Evolutionary conservation across 2,113 vertebrate genomes (phyloP), one percentile per base, ranked within the genome.

Genomic region (Rana temporaria): DNA sequence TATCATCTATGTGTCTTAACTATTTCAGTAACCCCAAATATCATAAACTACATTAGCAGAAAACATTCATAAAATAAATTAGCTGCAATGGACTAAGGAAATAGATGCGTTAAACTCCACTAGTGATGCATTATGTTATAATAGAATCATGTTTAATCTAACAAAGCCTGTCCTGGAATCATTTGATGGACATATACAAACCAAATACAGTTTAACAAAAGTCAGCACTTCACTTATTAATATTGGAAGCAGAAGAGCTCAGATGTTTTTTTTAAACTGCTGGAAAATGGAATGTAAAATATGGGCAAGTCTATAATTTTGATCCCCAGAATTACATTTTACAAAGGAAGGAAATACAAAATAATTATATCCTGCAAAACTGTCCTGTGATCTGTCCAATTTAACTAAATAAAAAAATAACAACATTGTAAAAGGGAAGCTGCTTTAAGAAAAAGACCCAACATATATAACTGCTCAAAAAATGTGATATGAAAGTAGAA

Each of bases 111-210:
- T 69, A 70, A 59, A 59, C 30, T 18, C 59, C 20, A 38, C 38
- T 70, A 80, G 48, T 70, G 66, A 59, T 34, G 78, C 55, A 80
- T 69, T 48, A 32, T 26, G 20, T 19, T 32, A 56, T 6, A 22
- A 57, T 73, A 57, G 32, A 16, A 57, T 57, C 70, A 73, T 72
- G 26, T 16, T 55, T 55, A 55, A 55, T 57, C 17, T 57, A 19
- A 57, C 78, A 26, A 38, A 52, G 26, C 19, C 11, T 48, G 78
- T 24, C 20, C 65, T 57, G 30, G 20, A 60, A 42, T 11, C 2
- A 60, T 38, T 57, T 59, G 55, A 57, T 68, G 55, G 78, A 69
- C 64, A 79, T 22, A 79, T 59, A 79, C 56, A 68, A 68, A 68
- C 63, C 32, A 56, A 34, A 68, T 8, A 32, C 20, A n/a, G 16